These are phyloP conservation scores for Cyclophora punctaria DNA, from an alignment of 2,888 invertebrate species.

Conservation along the genomic window DNA sequence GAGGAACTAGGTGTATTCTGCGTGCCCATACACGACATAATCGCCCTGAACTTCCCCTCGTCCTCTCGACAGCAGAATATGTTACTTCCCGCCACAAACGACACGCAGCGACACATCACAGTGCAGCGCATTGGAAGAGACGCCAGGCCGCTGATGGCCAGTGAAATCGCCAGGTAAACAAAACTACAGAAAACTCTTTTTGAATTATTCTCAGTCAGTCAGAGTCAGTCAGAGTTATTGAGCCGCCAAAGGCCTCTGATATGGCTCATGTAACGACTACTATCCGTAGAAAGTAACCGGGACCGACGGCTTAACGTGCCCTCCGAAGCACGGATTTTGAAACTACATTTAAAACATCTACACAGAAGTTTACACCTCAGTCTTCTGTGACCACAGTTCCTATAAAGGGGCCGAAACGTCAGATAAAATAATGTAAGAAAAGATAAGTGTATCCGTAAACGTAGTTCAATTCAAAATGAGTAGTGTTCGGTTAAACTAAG, in stretches of 20 bases:
- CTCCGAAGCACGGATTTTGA: too few relatives aligned
- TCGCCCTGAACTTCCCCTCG: slow-evolving; percentile 50
- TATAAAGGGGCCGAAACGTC: neutral
- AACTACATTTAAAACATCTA: too few relatives aligned
- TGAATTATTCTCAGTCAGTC: too few relatives aligned
- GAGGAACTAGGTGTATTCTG: slow-evolving; percentile 65
- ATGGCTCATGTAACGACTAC: too few relatives aligned
- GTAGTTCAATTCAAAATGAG: too few relatives aligned
- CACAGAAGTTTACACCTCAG: too few relatives aligned
- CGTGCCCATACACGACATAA: slow-evolving; percentile 58
- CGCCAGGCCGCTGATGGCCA: slow-evolving; percentile 66
- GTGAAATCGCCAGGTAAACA: slow-evolving; percentile 60
- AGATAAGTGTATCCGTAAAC: neutral
- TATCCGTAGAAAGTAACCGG: too few relatives aligned
- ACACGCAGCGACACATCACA: slow-evolving; percentile 62
- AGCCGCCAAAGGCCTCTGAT: too few relatives aligned
- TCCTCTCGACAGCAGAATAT: slow-evolving; percentile 32
- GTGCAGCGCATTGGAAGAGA: slow-evolving; percentile 75
- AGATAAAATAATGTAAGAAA: neutral
- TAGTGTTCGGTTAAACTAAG: neutral
- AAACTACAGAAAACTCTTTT: too few relatives aligned
- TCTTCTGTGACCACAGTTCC: too few relatives aligned
- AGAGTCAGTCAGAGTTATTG: too few relatives aligned
- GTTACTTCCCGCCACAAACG: slow-evolving; percentile 24
- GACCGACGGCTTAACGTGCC: too few relatives aligned